Base-by-base conservation (phyloP, 2,888 invertebrate species). In the Leistus spinibarbis region DNA sequence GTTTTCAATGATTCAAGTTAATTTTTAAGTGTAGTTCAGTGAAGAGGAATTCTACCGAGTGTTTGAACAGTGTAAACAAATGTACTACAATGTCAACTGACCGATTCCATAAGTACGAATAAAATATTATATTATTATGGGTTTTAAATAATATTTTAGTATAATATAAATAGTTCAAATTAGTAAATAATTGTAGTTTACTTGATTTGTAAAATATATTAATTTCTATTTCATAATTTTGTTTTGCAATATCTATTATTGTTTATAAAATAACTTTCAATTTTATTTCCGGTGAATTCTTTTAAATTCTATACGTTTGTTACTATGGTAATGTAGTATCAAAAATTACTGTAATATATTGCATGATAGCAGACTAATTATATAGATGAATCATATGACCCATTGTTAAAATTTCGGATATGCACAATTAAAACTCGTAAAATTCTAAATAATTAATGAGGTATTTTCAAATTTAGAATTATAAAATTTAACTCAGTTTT, bases 61-160 rank as follows among this genome's bases (percentile, higher is more conserved):
- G 77, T 77, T 77, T 71, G 74, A 69, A 77, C 64, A n/a, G n/a
- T 67, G 78, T 79, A 79, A 78, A 80, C 79, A 81, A 80, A 79
- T 77, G 79, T 77, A 82, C n/a, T n/a, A n/a, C 84, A 83, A 90
- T 90, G 90, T 87, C 89, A 80, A 89, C 89, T 64, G 89, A 89
- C 84, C 87, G 90, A 84, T 90, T 89, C 84, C 90, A 90, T 84
- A 90, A 90, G 90, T 90, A 85, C 88, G 90, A 67, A 27, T 60
- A 20, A 60, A 19, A 17, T 19, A 60, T 60, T 20, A 13, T 10
- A 40, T 7, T 40, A 40, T 40, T 40, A 10, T 5, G 7, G 7
- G 7, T 40, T 40, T 40, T 5, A 40, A 5, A 40, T 13, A 10
- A 10, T 40, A 40, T 40, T 40, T 40, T 7, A 3, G 13, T 40